Evolutionary conservation across 2,113 vertebrate genomes (phyloP), one percentile per base, ranked within the genome.

Genomic region (Cyphomyrus discorhynchus): DNA sequence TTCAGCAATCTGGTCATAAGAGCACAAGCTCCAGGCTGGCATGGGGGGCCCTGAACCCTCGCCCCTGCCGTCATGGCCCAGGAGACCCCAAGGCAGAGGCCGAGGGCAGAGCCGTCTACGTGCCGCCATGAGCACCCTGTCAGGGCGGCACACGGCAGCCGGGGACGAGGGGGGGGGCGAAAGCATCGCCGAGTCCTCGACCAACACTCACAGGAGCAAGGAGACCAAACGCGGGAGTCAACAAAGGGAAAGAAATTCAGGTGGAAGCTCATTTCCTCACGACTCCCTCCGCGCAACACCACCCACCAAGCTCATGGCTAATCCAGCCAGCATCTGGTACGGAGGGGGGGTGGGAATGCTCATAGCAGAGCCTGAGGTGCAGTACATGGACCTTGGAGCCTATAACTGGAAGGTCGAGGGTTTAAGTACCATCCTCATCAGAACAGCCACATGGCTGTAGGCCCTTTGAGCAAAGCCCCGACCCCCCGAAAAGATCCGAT

Each of bases 271-370:
- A 87, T 91, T 92, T 92, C 86, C 83, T 50, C 45, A n/a, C 47
- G 47, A 86, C 9, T 49, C 21, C 83, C n/a, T n/a, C n/a, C 5
- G 11, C 3, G 1, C 10, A 42, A 80, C 35, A 86, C 21, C 21
- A 86, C 11, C 83, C 88, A 85, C 88, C 74, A 88, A 89, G 62
- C 87, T 89, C 89, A 91, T 89, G 31, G 89, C 62, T 88, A 74
- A 91, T 93, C 91, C 86, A 93, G 93, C 92, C 94, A 93, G 91
- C 92, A 89, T 91, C 88, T 90, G 92, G 19, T 53, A 53, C 19
- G 52, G 52, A 15, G 52, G 15, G 52, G 53, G 5, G 52, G 19
- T 10, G 0, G 52, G 4, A 3, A 21, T 53, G 52, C 53, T 21
- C 19, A 21, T 21, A 42, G 31, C 31, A 80, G 74, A 80, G 31